Percentiles rank a stretch among this genome's conserved stretches.
Evolutionary conservation across 1,140 invertebrate species (phyloP).

Genomic region (Apolygus lucorum): DNA sequence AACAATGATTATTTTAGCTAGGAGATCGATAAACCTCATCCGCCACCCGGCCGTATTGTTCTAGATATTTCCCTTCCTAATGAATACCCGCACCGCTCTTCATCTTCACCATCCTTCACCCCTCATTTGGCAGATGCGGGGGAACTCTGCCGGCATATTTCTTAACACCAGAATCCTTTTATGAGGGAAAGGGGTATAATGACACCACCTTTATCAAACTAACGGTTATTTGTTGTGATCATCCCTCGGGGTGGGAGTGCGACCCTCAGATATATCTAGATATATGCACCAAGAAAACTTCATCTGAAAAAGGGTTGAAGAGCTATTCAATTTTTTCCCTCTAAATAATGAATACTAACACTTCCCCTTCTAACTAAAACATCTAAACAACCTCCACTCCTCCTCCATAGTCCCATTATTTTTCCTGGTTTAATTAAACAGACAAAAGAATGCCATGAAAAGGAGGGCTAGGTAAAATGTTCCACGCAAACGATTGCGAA

Average conservation of each 20-base stretch:
- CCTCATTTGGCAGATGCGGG: background rate
- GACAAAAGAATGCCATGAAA: constrained; percentile 2
- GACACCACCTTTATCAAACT: constrained; percentile 18
- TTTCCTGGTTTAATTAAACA: constrained; percentile 1
- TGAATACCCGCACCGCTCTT: constrained; percentile 1
- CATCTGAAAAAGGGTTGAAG: constrained; percentile 6
- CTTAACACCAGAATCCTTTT: constrained; percentile 20
- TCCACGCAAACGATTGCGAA: too few species aligned
- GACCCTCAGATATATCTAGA: background rate
- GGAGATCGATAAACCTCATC: constrained; percentile 1
- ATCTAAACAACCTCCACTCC: too few species aligned
- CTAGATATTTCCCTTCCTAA: constrained; percentile 3
- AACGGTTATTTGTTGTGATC: constrained; percentile 13
- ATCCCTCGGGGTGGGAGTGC: background rate
- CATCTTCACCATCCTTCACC: background rate
- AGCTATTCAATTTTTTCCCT: constrained; percentile 12
- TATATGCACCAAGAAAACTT: background rate
- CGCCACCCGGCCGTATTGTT: background rate
- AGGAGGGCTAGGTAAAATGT: too few species aligned
- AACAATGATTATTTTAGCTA: constrained; percentile 13
- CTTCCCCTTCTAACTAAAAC: too few species aligned
- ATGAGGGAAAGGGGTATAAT: background rate
- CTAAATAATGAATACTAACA: constrained; percentile 6
- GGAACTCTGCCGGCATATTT: constrained; percentile 8
- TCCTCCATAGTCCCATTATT: background rate